These are phyloP conservation scores for Auanema sp. DNA, from an alignment of 2,888 invertebrate genomes.

Conservation along the genomic window DNA sequence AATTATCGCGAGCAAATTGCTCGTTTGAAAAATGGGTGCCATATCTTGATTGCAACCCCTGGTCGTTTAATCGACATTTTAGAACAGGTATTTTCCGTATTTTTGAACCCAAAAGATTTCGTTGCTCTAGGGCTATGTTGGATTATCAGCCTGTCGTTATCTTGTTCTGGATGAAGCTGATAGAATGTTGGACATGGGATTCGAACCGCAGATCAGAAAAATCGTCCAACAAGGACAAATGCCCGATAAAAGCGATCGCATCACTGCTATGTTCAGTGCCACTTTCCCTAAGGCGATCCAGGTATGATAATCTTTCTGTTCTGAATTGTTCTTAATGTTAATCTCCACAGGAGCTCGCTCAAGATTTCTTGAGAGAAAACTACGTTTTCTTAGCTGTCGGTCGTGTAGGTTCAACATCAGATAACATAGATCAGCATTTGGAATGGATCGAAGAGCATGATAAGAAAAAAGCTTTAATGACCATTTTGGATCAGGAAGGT, in stretches of 20 bases:
- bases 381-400: conserved; percentile 99
- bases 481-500: conserved; percentile 76
- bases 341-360: conserved; percentile 77
- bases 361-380: conserved; percentile 90
- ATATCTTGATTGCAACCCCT: conserved; percentile 95
- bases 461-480: conserved; percentile 91
- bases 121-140: conserved; percentile 75
- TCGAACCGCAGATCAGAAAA: conserved; percentile 80
- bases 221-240: conserved; percentile 69
- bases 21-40: conserved; percentile 76
- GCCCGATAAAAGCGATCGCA: conserved; percentile 90
- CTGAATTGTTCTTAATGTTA: not conserved
- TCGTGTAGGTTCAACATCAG: conserved; percentile 96
- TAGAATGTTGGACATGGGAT: conserved; percentile 99
- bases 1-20: conserved; percentile 65
- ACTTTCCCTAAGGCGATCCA: conserved; percentile 99
- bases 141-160: conserved; percentile 77
- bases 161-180: conserved; percentile 98
- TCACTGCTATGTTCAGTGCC: conserved; percentile 99
- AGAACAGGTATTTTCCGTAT: conserved; percentile 72
- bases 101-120: not conserved
- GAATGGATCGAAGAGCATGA: conserved; percentile 98
- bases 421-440: conserved; percentile 92
- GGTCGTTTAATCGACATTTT: conserved; percentile 96
- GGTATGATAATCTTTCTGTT: conserved; percentile 65